These are phyloP conservation scores for Timema cristinae DNA, from an alignment of 2,888 invertebrate species.

Conservation along the genomic window DNA sequence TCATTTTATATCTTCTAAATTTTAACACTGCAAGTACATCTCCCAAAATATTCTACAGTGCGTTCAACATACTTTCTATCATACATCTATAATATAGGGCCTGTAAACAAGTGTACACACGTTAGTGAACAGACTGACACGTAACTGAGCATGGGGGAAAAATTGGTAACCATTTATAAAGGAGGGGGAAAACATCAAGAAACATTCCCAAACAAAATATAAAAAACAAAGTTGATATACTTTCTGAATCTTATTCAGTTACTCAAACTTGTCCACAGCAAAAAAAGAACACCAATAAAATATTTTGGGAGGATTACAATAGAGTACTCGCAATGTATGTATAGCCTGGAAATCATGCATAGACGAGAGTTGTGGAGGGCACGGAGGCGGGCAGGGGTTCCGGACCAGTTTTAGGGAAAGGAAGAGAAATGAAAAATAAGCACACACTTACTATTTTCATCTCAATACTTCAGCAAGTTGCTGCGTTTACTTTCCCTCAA, in stretches of 20 bases:
- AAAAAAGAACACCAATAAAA: conserved; percentile 20
- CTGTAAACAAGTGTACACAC: conserved; percentile 24
- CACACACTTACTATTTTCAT: conserved; percentile 7
- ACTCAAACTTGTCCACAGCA: conserved; percentile 34
- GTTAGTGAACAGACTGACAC: conserved; percentile 11
- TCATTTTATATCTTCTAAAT: too few relatives aligned
- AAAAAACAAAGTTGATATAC: conserved; percentile 2
- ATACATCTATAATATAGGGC: background rate
- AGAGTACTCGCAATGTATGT: conserved; percentile 32
- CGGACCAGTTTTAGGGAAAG: conserved; percentile 2
- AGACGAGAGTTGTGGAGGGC: conserved; percentile 27
- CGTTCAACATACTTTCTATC: background rate
- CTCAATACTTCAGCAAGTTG: conserved; percentile 6
- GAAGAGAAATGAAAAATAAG: conserved; percentile 32
- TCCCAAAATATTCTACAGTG: conserved; percentile 18
- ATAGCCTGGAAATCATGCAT: conserved; percentile 35
- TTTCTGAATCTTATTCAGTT: conserved; percentile 29
- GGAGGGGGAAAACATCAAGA: conserved; percentile 23
- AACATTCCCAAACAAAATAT: conserved; percentile 19
- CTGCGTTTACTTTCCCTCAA: conserved; percentile 31
- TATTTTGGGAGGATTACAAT: conserved; percentile 23
- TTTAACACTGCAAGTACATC: conserved; percentile 28
- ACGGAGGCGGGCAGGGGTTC: too few relatives aligned
- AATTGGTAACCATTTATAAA: conserved; percentile 25
- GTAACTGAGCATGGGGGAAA: conserved; percentile 19